Evolutionary conservation across 2,113 vertebrate genomes (phyloP).

Genomic region (Antidorcas marsupialis): DNA sequence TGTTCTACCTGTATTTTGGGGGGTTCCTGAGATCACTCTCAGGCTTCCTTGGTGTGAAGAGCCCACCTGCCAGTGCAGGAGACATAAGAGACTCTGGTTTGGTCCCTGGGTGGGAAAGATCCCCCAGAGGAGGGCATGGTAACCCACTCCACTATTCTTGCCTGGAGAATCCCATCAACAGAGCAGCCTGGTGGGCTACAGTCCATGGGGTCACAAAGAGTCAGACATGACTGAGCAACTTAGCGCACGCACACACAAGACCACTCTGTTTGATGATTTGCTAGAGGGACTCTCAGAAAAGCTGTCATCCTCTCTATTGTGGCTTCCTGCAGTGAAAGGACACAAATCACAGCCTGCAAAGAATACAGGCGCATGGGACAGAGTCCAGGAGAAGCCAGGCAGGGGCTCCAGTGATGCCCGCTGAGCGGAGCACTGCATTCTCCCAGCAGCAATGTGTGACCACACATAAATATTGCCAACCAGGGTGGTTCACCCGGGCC

Average conservation of each 20-base stretch:
- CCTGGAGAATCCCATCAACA: not conserved
- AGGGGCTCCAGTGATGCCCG: not conserved
- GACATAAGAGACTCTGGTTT: not conserved
- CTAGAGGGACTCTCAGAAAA: not conserved
- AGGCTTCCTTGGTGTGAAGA: not conserved
- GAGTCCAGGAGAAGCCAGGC: not conserved
- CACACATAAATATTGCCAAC: not conserved
- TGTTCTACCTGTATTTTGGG: not conserved
- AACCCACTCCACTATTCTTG: not conserved
- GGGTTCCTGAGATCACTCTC: not conserved
- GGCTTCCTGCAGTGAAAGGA: not conserved
- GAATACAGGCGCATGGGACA: not conserved
- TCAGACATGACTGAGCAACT: not conserved
- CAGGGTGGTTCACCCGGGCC: not conserved
- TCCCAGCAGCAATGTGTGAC: not conserved
- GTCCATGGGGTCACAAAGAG: not conserved
- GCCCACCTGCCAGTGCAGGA: not conserved
- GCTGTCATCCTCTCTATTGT: not conserved
- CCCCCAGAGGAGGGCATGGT: not conserved
- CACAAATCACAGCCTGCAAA: not conserved
- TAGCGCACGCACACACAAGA: rapidly evolving
- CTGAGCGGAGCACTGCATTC: not conserved
- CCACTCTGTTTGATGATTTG: not conserved
- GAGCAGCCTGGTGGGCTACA: not conserved
- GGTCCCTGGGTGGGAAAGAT: not conserved